Evolutionary conservation across 2,113 vertebrate species (phyloP), one percentile per base, ranked within the genome.

Genomic region (Leucoraja erinaceus): DNA sequence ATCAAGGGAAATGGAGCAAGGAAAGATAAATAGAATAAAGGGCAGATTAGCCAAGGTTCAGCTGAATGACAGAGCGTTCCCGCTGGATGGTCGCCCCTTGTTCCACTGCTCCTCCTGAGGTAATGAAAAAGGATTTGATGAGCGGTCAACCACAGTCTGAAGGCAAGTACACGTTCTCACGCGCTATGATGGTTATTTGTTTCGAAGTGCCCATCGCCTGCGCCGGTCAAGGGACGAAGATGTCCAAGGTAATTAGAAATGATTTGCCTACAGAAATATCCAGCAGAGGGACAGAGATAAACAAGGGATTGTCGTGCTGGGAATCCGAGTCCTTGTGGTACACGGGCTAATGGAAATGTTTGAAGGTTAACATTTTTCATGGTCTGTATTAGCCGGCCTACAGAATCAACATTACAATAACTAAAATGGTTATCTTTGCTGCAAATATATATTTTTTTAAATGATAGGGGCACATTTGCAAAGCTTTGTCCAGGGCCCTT

Each of bases 361-460:
- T 88, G 83, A 63, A 88, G n/a, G 83, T 88, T 88, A 88, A 88
- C 61, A 63, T 63, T 63, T 63, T 88, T 63, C 83, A 88, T 66
- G 28, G 16, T 63, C 83, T 31, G n/a, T 18, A 31, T 84, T 88
- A 63, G 61, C 83, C 12, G 7, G 83, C 83, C 63, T 2, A 2
- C 28, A n/a, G 28, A 83, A 63, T 88, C 12, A 63, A 31, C 20
- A 16, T 61, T 88, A 88, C 16, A 31, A 31, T 63, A 63, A n/a
- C 83, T n/a, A 7, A 7, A 12, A 66, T 12, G 28, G 16, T 88
- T n/a, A 88, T 31, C 59, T 88, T 31, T 63, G 59, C 81, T 10
- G 54, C 54, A 28, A 59, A 86, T n/a, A 63, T n/a, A n/a, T n/a
- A n/a, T n/a, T n/a, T n/a, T n/a, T n/a, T n/a, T n/a, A n/a, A n/a